Base-by-base conservation (phyloP, 2,888 invertebrate species). In the Hemithea aestivaria region DNA sequence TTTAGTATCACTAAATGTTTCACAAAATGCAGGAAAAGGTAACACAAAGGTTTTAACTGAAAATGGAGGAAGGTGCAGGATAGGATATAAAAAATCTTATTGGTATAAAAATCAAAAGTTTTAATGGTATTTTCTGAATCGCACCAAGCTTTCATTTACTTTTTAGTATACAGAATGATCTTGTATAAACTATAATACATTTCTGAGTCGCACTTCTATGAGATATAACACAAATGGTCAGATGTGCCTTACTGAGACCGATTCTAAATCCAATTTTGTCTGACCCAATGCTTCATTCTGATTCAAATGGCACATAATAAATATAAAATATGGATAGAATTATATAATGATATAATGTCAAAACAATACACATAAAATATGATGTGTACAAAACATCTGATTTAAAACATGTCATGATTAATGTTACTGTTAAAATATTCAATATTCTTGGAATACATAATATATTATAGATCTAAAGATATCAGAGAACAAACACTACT, bases 21-120 rank as follows among this genome's bases (percentile, higher is more conserved):
- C n/a, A n/a, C n/a, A 20, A 10, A 24, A 39, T 16, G 26, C 1
- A 21, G 21, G 21, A 9, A 10, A 44, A 26, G 24, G 33, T 6
- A 34, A 28, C 27, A 41, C 20, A 33, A 29, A 20, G 38, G 38
- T 29, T 10, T 7, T 7, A 49, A 51, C 38, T 30, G 29, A 47
- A 44, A 38, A 41, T 26, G 16, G 8, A 36, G 47, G 55, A 45
- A 28, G 26, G 44, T 29, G 6, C 27, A 33, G 45, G 53, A 51
- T 26, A 51, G 58, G 58, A 53, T 55, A 78, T 63, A 66, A 77
- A 79, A 80, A 78, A 74, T 66, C 75, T 66, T 68, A 60, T 83
- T 87, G 85, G 85, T 87, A 87, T 87, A 87, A 87, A 87, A 87
- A 87, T 87, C 85, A 87, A 87, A 87, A 87, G 85, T 85, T 87